Evolutionary conservation across 2,888 invertebrate species (phyloP), one percentile per base, ranked within the genome.

Genomic region (Pterostichus niger): DNA sequence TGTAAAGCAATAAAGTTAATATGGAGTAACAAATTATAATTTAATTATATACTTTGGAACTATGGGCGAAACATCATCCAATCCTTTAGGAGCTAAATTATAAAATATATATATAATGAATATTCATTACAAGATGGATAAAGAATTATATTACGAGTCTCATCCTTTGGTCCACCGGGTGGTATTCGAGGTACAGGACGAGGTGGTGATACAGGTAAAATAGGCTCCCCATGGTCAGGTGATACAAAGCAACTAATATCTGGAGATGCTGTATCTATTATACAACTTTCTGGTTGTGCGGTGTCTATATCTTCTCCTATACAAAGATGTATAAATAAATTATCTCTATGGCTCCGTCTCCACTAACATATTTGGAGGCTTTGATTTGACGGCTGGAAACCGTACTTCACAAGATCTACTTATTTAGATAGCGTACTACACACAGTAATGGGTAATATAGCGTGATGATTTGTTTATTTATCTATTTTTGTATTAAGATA

Each of bases 241-340:
- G 61, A 44, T 44, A 79, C 64, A 49, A 79, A 79, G 13, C 61
- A 79, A 31, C 59, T 79, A 6, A 79, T 79, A 49, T 79, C 56
- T 40, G 73, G 68, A 15, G 73, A 81, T 3, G 44, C 61, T 10
- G 46, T 73, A 7, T 15, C 59, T 56, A 49, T 35, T 6, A 73
- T 7, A 33, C 24, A 54, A 24, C 31, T 24, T 24, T 75, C 75
- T 52, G 49, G 24, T 78, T 78, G 44, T 15, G n/a, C 0, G 9
- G 31, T 31, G 4, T 78, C 61, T 11, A 81, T 24, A 7, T 33
- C 33, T 33, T 81, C 68, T 52, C 56, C 52, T 73, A 24, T 10
- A 81, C 44, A 33, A 31, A 31, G 56, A n/a, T 56, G 46, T 6
- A 49, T 49, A 9, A 49, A 24, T 24, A 24, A 24, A 24, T n/a